phyloP scores from a whole-genome alignment of 2,888 invertebrate species.

The Ypsolopha sequella region DNA sequence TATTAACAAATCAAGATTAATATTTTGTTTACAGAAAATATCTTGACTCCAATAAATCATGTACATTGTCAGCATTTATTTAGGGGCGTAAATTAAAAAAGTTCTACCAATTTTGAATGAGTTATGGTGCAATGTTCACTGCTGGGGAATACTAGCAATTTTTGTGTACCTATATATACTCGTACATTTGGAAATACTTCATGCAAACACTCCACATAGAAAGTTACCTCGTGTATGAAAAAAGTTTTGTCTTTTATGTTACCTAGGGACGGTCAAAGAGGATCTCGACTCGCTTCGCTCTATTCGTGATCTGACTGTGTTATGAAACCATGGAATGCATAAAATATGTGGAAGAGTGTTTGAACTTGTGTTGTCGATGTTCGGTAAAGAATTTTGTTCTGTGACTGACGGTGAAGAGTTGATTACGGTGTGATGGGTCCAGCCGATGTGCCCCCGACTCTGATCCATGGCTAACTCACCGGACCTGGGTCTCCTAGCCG shows the following conservation, averaged over 20 bases:
- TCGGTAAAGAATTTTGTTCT: constrained; percentile 12
- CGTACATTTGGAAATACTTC: neutral
- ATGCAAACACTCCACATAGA: neutral
- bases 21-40: neutral
- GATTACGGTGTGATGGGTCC: constrained; percentile 44
- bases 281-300: no score
- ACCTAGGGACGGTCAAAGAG: no score
- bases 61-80: constrained; percentile 51
- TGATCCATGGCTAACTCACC: constrained; percentile 72
- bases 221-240: neutral
- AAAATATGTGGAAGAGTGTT: neutral
- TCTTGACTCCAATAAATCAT: constrained; percentile 49
- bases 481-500: constrained; percentile 71
- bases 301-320: no score
- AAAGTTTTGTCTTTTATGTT: neutral
- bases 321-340: no score
- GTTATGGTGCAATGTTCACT: constrained; percentile 43
- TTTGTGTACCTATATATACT: neutral
- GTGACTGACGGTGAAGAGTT: constrained; percentile 13
- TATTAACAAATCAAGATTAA: neutral
- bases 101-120: constrained; percentile 62
- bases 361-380: constrained; percentile 5
- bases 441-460: constrained; percentile 36
- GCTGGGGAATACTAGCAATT: constrained; percentile 20
- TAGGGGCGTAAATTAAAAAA: constrained; percentile 63